Percentiles rank a stretch among this genome's conserved stretches.
Evolutionary conservation across 2,113 vertebrate species (phyloP).

Genomic region (Albula glossodonta): DNA sequence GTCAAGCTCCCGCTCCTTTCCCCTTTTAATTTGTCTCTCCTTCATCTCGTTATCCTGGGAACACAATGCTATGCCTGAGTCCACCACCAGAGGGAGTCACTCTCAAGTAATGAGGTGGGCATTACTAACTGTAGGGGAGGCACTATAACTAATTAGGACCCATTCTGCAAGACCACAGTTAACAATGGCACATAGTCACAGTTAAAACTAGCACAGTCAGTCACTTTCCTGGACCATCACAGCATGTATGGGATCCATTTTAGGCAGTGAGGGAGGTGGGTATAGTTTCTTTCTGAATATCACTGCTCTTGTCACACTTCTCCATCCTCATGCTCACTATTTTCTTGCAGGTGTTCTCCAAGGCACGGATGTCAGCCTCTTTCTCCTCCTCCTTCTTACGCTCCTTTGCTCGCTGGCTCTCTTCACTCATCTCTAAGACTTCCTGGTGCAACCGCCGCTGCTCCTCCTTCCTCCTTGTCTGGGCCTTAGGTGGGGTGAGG

Average conservation of each 20-base stretch:
- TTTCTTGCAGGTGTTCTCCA: slow-evolving; percentile 78
- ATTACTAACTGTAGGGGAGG: too few relatives aligned
- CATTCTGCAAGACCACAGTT: not conserved
- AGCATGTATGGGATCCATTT: too few relatives aligned
- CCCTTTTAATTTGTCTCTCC: slow-evolving; percentile 72
- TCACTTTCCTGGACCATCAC: too few relatives aligned
- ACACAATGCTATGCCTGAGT: not conserved
- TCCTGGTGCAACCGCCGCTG: slow-evolving; percentile 75
- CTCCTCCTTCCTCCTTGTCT: slow-evolving; percentile 68
- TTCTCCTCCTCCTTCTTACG: slow-evolving; percentile 73
- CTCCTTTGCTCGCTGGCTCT: slow-evolving; percentile 69
- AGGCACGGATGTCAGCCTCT: slow-evolving; percentile 66
- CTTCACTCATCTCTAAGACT: slow-evolving; percentile 72
- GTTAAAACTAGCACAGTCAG: too few relatives aligned
- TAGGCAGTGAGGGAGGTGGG: too few relatives aligned
- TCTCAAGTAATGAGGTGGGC: too few relatives aligned
- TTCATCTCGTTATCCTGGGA: slow-evolving; percentile 79
- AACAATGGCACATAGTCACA: too few relatives aligned
- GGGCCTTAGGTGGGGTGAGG: slow-evolving; percentile 55
- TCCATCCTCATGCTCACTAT: slow-evolving; percentile 61
- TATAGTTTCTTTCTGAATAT: too few relatives aligned
- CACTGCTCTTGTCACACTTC: not conserved
- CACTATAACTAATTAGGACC: not conserved
- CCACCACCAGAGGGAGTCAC: too few relatives aligned
- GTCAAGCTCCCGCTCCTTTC: slow-evolving; percentile 80